Percentiles rank a stretch among this genome's conserved stretches.
Conservation (phyloP, 2,113 vertebrate species). For the Myotis yumanensis region DNA sequence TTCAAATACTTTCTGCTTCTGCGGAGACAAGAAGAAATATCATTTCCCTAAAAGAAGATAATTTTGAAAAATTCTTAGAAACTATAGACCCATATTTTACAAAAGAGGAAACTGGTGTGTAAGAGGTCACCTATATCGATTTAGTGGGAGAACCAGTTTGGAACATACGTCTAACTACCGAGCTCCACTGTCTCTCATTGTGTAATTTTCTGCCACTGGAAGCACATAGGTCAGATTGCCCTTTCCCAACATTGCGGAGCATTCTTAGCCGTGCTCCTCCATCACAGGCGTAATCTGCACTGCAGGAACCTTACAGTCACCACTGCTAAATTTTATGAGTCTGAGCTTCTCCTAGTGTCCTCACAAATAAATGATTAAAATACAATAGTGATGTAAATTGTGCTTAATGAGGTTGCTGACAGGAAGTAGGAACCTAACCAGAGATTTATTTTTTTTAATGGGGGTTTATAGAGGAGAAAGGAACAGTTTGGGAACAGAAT, state of each 20-base stretch:
- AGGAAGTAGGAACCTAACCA: not conserved
- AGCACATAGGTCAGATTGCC: not conserved
- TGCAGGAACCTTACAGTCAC: not conserved
- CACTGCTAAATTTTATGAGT: not conserved
- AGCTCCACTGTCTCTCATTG: not conserved
- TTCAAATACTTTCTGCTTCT: not conserved
- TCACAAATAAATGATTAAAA: slow-evolving; percentile 3
- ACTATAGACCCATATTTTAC: not conserved
- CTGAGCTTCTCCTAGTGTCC: not conserved
- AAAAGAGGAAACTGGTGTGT: not conserved
- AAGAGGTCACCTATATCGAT: not conserved
- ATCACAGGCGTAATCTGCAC: not conserved
- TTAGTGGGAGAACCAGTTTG: not conserved
- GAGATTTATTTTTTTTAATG: not conserved
- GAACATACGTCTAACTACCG: not conserved
- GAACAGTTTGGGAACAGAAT: not conserved
- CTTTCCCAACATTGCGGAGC: not conserved
- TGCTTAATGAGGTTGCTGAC: not conserved
- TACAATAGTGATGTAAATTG: not conserved
- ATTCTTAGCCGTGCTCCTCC: not conserved
- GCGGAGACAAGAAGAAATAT: not conserved
- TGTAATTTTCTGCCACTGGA: not conserved
- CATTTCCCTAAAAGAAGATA: not conserved
- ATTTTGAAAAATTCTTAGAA: not conserved
- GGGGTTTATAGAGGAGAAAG: not conserved